Conservation (phyloP, 2,888 invertebrate genomes). For the Orthosia gracilis region DNA sequence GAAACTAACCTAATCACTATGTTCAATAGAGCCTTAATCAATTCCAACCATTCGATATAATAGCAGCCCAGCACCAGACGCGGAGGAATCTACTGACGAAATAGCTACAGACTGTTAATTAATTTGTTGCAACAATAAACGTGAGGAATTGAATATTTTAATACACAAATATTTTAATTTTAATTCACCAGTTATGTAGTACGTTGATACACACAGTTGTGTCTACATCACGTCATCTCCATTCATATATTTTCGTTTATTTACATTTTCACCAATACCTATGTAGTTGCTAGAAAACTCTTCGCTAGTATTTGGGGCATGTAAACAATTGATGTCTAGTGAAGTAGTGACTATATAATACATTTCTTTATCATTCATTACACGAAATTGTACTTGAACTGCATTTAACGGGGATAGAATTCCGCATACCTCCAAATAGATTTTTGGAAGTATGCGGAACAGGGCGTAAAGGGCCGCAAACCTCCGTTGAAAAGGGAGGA, state of each 20-base stretch:
- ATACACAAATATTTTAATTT: not conserved
- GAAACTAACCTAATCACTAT: constrained; percentile 30
- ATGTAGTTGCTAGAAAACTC: not conserved
- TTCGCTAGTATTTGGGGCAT: not conserved
- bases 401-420: not conserved
- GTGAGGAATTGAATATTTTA: not conserved
- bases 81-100: constrained; percentile 41
- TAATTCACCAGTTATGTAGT: not conserved
- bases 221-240: not conserved
- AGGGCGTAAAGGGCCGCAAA: too few relatives aligned
- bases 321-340: not conserved
- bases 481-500: too few relatives aligned
- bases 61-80: constrained; percentile 19
- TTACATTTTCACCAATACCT: not conserved
- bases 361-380: not conserved
- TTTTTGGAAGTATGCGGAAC: too few relatives aligned
- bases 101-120: constrained; percentile 31
- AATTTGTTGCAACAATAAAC: constrained; percentile 40
- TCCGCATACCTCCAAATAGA: too few relatives aligned
- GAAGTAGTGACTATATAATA: too few relatives aligned
- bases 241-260: not conserved
- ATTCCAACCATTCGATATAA: constrained; percentile 11
- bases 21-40: constrained; percentile 34
- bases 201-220: not conserved
- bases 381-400: not conserved